These are phyloP conservation scores for Callocephalon fimbriatum DNA, from an alignment of 2,113 vertebrate genomes.

Conservation along the genomic window DNA sequence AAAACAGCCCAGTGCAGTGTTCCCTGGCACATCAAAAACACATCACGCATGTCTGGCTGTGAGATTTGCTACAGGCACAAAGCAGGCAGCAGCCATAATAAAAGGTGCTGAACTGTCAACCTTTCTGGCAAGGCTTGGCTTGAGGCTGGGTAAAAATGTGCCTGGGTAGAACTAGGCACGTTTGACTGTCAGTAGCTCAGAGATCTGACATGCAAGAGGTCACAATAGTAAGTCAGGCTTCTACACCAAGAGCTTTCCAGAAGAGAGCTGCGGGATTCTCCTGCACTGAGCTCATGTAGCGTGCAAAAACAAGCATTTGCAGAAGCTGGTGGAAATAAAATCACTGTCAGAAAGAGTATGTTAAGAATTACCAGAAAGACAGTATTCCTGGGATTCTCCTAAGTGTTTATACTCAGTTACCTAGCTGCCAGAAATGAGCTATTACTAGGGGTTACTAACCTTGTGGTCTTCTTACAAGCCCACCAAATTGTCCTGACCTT, in stretches of 20 bases:
- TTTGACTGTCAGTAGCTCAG: neutral
- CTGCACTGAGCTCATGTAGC: neutral
- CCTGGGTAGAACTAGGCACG: neutral
- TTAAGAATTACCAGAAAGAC: neutral
- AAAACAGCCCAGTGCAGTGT: neutral
- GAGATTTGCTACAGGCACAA: neutral
- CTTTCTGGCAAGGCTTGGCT: neutral
- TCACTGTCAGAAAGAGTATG: neutral
- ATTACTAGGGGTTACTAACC: neutral
- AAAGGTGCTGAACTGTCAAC: neutral
- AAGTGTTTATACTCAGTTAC: neutral
- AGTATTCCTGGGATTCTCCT: neutral
- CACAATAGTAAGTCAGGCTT: neutral
- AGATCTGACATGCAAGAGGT: neutral
- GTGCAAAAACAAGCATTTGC: neutral
- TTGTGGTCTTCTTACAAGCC: neutral
- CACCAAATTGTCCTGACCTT: rapidly evolving
- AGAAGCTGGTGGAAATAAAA: neutral
- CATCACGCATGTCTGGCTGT: rapidly evolving
- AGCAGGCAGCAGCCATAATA: neutral
- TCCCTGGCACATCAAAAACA: neutral
- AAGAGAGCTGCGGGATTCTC: neutral
- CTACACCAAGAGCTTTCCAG: neutral
- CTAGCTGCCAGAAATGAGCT: neutral
- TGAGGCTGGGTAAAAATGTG: neutral